phyloP scores from a whole-genome alignment of 2,888 invertebrate genomes.

The Microctonus brassicae region DNA sequence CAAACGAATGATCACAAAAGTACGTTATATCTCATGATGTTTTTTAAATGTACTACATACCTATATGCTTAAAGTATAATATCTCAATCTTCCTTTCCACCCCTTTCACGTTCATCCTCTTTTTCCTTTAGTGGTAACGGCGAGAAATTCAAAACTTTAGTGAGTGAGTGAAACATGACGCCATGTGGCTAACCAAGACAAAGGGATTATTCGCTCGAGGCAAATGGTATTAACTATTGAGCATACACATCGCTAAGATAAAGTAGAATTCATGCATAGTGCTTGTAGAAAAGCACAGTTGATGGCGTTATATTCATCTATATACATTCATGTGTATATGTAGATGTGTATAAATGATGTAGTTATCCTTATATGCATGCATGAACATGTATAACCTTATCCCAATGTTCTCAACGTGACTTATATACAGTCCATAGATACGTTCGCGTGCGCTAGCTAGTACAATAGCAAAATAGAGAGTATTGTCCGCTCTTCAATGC shows the following conservation, averaged over 20 bases:
- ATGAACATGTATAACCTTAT: conserved; percentile 20
- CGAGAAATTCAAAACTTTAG: background rate
- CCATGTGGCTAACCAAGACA: conserved; percentile 47
- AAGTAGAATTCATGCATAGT: background rate
- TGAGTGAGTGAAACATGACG: background rate
- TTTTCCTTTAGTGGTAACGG: background rate
- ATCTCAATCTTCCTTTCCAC: background rate
- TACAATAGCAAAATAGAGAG: conserved; percentile 45
- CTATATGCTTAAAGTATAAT: background rate
- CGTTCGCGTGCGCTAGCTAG: conserved; percentile 25
- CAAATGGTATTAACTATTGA: conserved; percentile 53
- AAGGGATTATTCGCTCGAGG: conserved; percentile 59
- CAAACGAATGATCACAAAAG: no score
- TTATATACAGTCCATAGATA: conserved; percentile 11
- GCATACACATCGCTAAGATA: background rate
- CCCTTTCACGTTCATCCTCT: background rate
- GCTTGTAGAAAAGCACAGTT: background rate
- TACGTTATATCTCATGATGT: background rate
- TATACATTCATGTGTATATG: background rate
- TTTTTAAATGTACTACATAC: background rate
- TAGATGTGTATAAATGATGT: background rate
- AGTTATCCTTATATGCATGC: background rate
- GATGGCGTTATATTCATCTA: background rate
- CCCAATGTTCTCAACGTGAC: conserved; percentile 1
- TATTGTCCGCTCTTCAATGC: conserved; percentile 39